phyloP scores from a whole-genome alignment of 53 echinoderm and acorn worm genomes.

The Luidia sarsii region DNA sequence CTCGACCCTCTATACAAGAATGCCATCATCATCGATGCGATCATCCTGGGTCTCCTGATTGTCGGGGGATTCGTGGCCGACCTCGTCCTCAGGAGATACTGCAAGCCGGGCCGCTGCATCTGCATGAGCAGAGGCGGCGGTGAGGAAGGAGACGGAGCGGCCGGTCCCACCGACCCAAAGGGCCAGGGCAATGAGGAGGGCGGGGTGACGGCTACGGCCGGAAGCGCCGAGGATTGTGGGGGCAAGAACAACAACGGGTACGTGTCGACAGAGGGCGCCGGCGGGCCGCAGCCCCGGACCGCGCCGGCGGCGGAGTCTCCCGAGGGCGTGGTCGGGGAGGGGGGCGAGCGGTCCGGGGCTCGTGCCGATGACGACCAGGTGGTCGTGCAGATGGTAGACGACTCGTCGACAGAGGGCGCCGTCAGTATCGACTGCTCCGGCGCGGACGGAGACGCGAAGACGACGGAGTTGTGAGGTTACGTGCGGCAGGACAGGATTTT shows the following conservation, averaged over 20 bases:
- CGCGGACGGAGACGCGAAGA: too few relatives aligned
- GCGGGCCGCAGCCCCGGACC: too few relatives aligned
- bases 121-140: not conserved
- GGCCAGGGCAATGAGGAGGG: not conserved
- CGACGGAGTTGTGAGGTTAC: not conserved
- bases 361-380: too few relatives aligned
- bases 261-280: conserved; percentile 16
- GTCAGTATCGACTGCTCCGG: too few relatives aligned
- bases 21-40: not conserved
- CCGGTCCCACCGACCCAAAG: not conserved
- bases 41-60: not conserved
- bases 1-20: not conserved
- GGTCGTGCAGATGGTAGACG: too few relatives aligned
- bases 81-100: not conserved
- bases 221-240: too few relatives aligned
- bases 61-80: not conserved
- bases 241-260: not conserved
- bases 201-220: not conserved
- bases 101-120: not conserved
- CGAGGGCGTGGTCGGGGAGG: too few relatives aligned
- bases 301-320: too few relatives aligned
- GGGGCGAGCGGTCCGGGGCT: too few relatives aligned
- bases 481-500: not conserved
- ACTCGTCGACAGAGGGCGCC: too few relatives aligned
- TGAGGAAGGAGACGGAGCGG: not conserved